Percentiles rank a stretch among this genome's conserved stretches.
These are phyloP conservation scores for Drosophila neocordata DNA, from an alignment of 1,140 invertebrate species.

Conservation along the genomic window DNA sequence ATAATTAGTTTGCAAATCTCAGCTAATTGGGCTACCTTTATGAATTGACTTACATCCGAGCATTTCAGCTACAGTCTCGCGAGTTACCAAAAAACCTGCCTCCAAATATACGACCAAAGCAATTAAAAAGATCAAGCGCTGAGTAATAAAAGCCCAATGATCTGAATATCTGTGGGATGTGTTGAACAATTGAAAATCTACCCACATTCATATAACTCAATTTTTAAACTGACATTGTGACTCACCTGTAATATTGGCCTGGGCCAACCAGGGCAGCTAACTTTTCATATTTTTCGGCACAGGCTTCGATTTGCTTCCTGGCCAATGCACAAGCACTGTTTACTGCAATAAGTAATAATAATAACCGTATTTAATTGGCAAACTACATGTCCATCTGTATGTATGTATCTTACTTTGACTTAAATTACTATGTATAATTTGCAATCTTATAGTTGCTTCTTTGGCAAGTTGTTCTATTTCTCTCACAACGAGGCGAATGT, in stretches of 20 bases:
- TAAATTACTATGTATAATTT: constrained; percentile 88
- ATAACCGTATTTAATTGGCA: neutral
- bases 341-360: constrained; percentile 38
- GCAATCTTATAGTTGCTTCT: constrained; percentile 88
- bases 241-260: constrained; percentile 89
- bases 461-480: constrained; percentile 88
- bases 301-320: constrained; percentile 84
- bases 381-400: neutral
- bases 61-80: constrained; percentile 90
- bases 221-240: neutral
- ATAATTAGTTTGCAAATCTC: neutral
- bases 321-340: constrained; percentile 84
- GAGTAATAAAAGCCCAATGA: constrained; percentile 92
- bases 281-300: constrained; percentile 85
- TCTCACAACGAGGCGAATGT: constrained; percentile 87
- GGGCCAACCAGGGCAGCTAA: constrained; percentile 85
- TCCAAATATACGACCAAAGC: constrained; percentile 92
- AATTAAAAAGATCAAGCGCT: constrained; percentile 90
- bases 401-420: constrained; percentile 84
- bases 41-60: constrained; percentile 87
- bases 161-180: constrained; percentile 89
- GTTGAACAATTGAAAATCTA: constrained; percentile 76
- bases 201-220: neutral
- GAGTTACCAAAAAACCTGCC: constrained; percentile 88
- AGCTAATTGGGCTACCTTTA: neutral